A percentile compares a stretch with the other conserved stretches of the same genome.
Conservation (phyloP, 2,113 vertebrate genomes). For the Serilophus lunatus region DNA sequence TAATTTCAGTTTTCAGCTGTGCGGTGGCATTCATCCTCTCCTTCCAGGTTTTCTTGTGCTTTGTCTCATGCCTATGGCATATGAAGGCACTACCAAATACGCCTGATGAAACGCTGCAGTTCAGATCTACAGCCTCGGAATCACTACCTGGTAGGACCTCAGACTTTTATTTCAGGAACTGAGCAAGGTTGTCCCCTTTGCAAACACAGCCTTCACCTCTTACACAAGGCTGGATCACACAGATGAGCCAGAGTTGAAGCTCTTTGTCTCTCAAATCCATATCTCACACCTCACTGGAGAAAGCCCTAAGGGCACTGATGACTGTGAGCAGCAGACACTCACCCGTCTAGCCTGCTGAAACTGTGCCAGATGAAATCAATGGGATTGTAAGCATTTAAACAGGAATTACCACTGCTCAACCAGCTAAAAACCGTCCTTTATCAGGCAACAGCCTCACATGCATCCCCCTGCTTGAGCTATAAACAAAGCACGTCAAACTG, state of each 20-base stretch:
- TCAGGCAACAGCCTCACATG: background rate
- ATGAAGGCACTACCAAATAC: background rate
- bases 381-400: background rate
- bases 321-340: constrained; percentile 10
- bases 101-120: background rate
- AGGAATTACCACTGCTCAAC: background rate
- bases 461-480: background rate
- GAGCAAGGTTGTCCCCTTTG: background rate
- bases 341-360: background rate
- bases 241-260: background rate
- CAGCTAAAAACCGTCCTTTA: background rate
- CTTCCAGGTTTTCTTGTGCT: background rate
- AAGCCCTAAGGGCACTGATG: background rate
- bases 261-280: constrained; percentile 16
- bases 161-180: background rate
- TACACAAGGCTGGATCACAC: background rate
- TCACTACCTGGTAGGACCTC: background rate
- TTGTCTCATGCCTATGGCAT: background rate
- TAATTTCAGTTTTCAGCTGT: background rate
- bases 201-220: background rate
- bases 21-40: background rate
- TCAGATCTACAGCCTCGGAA: background rate
- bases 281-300: constrained; percentile 45
- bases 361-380: constrained; percentile 26
- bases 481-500: background rate